phyloP scores from a whole-genome alignment of 2,797 vertebrate species.

The Lindbergichthys nudifrons region DNA sequence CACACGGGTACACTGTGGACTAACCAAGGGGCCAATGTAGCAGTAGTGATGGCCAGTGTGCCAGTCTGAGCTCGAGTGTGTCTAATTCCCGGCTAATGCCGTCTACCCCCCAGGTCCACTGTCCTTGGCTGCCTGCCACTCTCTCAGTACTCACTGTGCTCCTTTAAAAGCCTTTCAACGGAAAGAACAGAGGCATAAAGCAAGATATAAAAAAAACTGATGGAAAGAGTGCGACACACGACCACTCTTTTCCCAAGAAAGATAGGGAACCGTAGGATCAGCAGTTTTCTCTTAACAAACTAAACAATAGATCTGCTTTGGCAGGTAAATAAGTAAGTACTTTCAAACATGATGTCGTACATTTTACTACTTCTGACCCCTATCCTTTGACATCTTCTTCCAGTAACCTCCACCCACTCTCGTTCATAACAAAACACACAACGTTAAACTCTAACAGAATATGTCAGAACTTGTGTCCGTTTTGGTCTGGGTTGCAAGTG shows the following conservation, averaged over 20 bases:
- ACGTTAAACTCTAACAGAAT: constrained; percentile 27
- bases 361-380: constrained; percentile 33
- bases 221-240: constrained; percentile 17
- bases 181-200: constrained; percentile 63
- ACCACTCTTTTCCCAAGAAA: constrained; percentile 5
- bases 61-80: constrained; percentile 73
- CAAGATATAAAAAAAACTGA: constrained; percentile 35
- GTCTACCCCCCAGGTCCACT: constrained; percentile 76
- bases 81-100: constrained; percentile 80
- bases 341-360: constrained; percentile 32
- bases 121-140: constrained; percentile 80
- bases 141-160: constrained; percentile 76
- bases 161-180: constrained; percentile 79
- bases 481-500: constrained; percentile 5
- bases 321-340: neutral
- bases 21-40: constrained; percentile 52
- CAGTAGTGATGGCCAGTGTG: constrained; percentile 69
- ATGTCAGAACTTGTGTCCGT: constrained; percentile 48
- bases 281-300: neutral
- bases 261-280: constrained; percentile 11
- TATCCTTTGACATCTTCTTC: constrained; percentile 47
- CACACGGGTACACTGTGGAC: constrained; percentile 17
- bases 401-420: constrained; percentile 8
- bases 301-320: neutral
- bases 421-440: neutral